phyloP scores from a whole-genome alignment of 2,113 vertebrate genomes.

The Colaptes auratus region DNA sequence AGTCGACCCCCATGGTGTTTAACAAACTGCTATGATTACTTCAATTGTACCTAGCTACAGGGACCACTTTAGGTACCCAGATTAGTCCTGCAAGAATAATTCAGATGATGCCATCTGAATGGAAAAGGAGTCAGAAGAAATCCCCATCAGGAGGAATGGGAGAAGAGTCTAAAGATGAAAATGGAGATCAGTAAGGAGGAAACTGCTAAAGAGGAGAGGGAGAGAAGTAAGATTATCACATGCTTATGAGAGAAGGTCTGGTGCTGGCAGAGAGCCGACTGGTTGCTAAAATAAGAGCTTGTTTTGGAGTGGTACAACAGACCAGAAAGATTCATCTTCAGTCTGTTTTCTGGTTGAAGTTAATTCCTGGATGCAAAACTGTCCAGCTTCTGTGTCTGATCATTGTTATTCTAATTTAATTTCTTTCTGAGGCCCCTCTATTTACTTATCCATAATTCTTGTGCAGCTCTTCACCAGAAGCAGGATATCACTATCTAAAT shows the following conservation, averaged over 20 bases:
- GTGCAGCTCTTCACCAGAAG: neutral
- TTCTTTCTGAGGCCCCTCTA: neutral
- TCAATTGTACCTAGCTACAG: neutral
- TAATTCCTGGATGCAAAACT: neutral
- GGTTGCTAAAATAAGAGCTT: neutral
- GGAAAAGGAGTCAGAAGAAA: neutral
- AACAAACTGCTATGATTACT: neutral
- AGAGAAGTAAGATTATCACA: neutral
- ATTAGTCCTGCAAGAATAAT: neutral
- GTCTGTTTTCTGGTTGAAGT: neutral
- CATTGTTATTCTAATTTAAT: neutral
- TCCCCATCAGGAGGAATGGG: too few relatives aligned
- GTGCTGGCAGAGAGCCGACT: neutral
- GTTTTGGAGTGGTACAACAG: neutral
- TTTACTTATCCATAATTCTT: neutral
- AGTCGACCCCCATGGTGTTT: neutral
- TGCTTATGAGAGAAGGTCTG: neutral
- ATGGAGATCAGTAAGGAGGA: neutral
- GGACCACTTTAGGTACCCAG: neutral
- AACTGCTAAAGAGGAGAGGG: neutral
- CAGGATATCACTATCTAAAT: neutral
- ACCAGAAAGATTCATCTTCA: neutral
- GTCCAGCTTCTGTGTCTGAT: neutral
- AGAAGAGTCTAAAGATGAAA: neutral
- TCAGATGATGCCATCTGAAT: neutral